Percentiles rank a stretch among this genome's conserved stretches.
These are phyloP conservation scores for Acholoe squamosa DNA, from an alignment of 2,888 invertebrate species.

Conservation along the genomic window DNA sequence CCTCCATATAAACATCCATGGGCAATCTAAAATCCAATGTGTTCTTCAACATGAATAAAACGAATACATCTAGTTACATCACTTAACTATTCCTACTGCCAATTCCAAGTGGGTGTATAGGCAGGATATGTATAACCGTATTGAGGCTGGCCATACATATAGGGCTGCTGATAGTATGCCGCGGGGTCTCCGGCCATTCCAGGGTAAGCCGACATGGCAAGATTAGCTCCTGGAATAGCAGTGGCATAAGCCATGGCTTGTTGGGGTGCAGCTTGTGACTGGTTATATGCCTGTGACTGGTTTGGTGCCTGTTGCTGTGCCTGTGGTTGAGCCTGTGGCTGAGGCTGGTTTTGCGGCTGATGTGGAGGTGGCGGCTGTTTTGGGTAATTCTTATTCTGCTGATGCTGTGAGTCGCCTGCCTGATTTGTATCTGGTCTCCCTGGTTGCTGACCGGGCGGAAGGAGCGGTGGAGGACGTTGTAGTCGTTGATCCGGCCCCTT, in stretches of 20 bases:
- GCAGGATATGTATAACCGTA: neutral
- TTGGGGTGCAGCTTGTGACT: too few relatives aligned
- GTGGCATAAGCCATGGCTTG: neutral
- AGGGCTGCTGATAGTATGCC: conserved; percentile 25
- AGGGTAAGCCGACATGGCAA: neutral
- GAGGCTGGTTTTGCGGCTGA: neutral
- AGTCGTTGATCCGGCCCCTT: too few relatives aligned
- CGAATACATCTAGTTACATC: too few relatives aligned
- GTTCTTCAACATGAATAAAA: too few relatives aligned
- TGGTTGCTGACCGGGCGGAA: neutral
- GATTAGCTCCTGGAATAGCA: neutral
- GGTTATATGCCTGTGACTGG: too few relatives aligned
- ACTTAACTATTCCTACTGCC: neutral
- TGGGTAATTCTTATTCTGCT: neutral
- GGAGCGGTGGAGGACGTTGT: conserved; percentile 5
- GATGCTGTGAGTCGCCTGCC: neutral
- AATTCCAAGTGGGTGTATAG: neutral
- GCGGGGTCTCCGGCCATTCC: neutral
- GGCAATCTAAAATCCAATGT: too few relatives aligned
- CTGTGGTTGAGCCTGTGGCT: neutral
- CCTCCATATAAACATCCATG: too few relatives aligned
- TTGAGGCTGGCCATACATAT: neutral
- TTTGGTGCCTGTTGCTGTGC: neutral
- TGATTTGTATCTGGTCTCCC: neutral
- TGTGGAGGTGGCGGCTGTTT: neutral